phyloP scores from a whole-genome alignment of 1,140 invertebrate species.

The Fragariocoptes setiger region DNA sequence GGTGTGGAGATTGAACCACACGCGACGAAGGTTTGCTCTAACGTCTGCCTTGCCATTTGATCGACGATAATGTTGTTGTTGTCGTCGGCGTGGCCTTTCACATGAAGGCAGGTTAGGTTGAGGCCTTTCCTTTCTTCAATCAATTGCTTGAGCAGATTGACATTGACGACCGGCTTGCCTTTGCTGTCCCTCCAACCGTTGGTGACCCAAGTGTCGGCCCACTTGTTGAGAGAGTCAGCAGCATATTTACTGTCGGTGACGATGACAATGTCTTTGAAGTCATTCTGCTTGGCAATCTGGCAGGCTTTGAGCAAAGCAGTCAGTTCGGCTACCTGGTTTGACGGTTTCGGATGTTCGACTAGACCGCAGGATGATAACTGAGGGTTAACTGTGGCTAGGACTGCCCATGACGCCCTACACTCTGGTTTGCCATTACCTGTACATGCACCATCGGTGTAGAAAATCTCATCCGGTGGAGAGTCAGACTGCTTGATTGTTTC shows the following conservation, averaged over 20 bases:
- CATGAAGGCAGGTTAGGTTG: neutral
- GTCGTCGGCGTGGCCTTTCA: neutral
- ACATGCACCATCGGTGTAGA: neutral
- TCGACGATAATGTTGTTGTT: neutral
- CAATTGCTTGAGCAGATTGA: neutral
- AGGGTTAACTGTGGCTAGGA: neutral
- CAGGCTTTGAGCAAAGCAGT: neutral
- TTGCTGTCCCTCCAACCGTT: neutral
- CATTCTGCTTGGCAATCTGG: neutral
- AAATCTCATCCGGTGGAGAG: neutral
- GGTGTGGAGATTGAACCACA: neutral
- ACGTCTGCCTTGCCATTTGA: neutral
- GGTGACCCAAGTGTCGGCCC: neutral
- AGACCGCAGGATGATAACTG: neutral
- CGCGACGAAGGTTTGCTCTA: neutral
- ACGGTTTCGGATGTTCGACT: neutral
- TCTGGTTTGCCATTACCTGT: neutral
- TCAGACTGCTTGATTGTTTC: neutral
- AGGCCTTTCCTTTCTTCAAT: neutral
- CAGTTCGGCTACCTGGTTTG: neutral
- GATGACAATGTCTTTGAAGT: neutral
- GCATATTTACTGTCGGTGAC: neutral
- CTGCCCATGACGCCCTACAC: neutral
- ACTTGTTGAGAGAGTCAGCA: neutral
- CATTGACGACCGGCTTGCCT: neutral